A percentile compares a stretch with the other conserved stretches of the same genome.
Conservation (phyloP, 2,888 invertebrate genomes). For the Polydrusus tereticollis region DNA sequence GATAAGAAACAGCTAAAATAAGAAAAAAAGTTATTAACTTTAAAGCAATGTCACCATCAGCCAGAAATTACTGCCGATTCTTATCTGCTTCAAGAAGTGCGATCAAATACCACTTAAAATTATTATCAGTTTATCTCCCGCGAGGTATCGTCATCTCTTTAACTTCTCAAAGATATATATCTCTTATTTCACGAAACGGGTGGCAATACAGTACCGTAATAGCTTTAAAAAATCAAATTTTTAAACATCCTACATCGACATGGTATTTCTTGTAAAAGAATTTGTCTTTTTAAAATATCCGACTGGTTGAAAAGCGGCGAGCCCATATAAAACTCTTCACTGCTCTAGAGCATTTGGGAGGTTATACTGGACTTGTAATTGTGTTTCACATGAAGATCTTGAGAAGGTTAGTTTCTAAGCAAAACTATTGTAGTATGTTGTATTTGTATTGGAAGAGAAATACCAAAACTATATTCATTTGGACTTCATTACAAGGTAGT, state of each 20-base stretch:
- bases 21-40: not conserved
- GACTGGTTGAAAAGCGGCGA: too few species aligned
- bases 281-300: not conserved
- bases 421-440: not conserved
- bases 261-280: too few species aligned
- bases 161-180: slow-evolving; percentile 35
- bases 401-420: too few species aligned
- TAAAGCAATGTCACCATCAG: not conserved
- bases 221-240: not conserved
- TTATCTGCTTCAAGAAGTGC: slow-evolving; percentile 32
- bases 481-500: not conserved
- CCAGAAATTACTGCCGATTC: slow-evolving; percentile 11
- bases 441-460: not conserved
- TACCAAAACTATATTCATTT: not conserved
- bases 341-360: too few species aligned
- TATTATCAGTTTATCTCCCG: slow-evolving; percentile 42
- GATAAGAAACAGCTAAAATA: not conserved
- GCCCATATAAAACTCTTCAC: too few species aligned
- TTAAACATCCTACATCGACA: not conserved
- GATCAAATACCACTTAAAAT: slow-evolving; percentile 39
- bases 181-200: slow-evolving; percentile 33
- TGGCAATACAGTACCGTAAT: slow-evolving; percentile 28
- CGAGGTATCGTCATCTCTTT: slow-evolving; percentile 38
- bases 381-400: too few species aligned
- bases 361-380: too few species aligned